Percentiles rank a stretch among this genome's conserved stretches.
These are phyloP conservation scores for Drosophila infuscata DNA, from an alignment of 2,888 invertebrate genomes.

Conservation along the genomic window DNA sequence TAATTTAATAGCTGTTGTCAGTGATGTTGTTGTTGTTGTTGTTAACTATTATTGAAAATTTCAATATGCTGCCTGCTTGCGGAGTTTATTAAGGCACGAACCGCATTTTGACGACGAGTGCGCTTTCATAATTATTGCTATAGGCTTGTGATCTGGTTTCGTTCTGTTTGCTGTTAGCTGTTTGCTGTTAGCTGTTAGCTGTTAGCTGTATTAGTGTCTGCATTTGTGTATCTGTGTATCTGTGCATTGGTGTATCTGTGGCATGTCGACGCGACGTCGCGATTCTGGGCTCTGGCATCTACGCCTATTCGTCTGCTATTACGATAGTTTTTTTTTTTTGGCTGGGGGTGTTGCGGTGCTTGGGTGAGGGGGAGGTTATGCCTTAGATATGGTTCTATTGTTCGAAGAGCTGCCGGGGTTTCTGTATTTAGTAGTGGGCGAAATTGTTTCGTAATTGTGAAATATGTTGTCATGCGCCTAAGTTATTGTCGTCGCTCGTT, in stretches of 20 bases:
- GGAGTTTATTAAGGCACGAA: conserved; percentile 74
- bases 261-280: conserved; percentile 52
- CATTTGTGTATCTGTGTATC: conserved; percentile 6
- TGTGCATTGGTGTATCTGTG: conserved; percentile 13
- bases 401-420: conserved; percentile 63
- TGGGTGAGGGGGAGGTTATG: not conserved
- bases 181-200: not conserved
- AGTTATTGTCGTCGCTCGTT: conserved; percentile 53
- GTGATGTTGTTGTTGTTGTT: conserved; percentile 40
- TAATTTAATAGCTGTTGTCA: conserved; percentile 54
- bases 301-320: conserved; percentile 59
- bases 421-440: conserved; percentile 69
- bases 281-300: conserved; percentile 46
- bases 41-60: conserved; percentile 67
- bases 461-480: conserved; percentile 73
- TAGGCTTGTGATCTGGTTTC: conserved; percentile 78
- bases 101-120: conserved; percentile 51
- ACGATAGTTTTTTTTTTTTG: conserved; percentile 13
- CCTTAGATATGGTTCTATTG: conserved; percentile 56
- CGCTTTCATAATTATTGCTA: conserved; percentile 78
- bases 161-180: conserved; percentile 43
- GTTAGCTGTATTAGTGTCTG: conserved; percentile 13
- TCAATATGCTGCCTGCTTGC: conserved; percentile 67
- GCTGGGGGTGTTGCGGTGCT: not conserved
- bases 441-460: conserved; percentile 77